phyloP scores from a whole-genome alignment of 2,797 vertebrate genomes.

The Accipiter badius region DNA sequence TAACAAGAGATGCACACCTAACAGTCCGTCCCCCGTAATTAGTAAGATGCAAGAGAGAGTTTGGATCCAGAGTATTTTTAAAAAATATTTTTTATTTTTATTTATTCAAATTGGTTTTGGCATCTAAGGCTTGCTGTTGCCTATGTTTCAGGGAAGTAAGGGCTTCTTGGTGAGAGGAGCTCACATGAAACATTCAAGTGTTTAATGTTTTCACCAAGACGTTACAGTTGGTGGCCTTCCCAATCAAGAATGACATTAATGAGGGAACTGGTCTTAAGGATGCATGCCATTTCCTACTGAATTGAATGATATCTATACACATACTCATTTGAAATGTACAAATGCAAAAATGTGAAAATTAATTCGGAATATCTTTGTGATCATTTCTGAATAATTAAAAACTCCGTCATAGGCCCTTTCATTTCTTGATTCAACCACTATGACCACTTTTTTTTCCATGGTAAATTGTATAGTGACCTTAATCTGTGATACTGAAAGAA shows the following conservation, averaged over 20 bases:
- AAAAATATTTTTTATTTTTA: not conserved
- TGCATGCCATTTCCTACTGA: not conserved
- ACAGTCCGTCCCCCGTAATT: fast-evolving
- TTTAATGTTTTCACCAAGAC: not conserved
- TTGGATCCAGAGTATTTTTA: not conserved
- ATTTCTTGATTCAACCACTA: not conserved
- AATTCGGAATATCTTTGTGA: constrained; percentile 53
- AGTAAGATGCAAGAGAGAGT: not conserved
- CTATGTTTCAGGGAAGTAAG: not conserved
- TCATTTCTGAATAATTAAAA: constrained; percentile 54
- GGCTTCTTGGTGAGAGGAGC: not conserved
- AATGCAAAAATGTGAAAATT: constrained; percentile 62
- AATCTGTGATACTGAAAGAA: constrained; percentile 47
- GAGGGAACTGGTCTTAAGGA: constrained; percentile 8
- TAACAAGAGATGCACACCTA: not conserved
- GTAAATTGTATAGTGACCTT: constrained; percentile 19
- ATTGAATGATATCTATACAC: not conserved
- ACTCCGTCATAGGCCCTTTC: not conserved
- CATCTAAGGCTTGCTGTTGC: not conserved
- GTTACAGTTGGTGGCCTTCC: constrained; percentile 30
- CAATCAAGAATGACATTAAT: not conserved
- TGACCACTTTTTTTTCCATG: not conserved
- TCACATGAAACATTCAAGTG: not conserved
- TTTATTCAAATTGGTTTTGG: not conserved
- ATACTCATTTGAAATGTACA: constrained; percentile 4